Evolutionary conservation across 1,140 invertebrate genomes (phyloP), one percentile per base, ranked within the genome.

Genomic region (Pissodes strobi): DNA sequence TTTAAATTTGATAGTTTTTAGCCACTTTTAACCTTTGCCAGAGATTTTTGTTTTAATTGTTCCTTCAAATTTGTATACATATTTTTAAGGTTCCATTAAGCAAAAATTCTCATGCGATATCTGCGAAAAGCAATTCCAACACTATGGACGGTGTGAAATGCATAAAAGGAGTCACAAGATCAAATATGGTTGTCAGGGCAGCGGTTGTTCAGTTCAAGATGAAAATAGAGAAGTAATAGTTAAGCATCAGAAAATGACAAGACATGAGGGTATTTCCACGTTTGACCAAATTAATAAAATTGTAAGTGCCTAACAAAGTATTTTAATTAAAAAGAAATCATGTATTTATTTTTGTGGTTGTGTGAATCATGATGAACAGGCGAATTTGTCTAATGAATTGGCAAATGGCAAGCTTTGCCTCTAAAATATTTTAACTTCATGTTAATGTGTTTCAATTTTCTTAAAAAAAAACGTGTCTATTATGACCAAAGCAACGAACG

Each of bases 111-210:
- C 75, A 0, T 86, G 84, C 68, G 80, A 83, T 9, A 76, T 83
- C 43, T 86, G 85, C 67, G 79, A 79, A 4, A 77, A 80, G 67
- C 77, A 79, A 57, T 86, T 86, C 69, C 70, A 80, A 21, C 82
- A 85, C 72, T 73, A 79, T 56, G 82, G 79, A 39, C 76, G 80
- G 68, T 85, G 69, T 21, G 68, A 74, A 46, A 43, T 74, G 10
- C 76, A 77, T 60, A 75, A 73, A 69, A 64, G 68, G 39, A 71
- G 68, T 18, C 76, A 77, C 69, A 83, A 83, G 60, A 78, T 82
- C 9, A 80, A 79, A 58, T 84, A 80, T 67, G 78, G 80, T 39
- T 87, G 85, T 75, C 63, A 39, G 23, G 51, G 37, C 1, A 38
- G 60, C 10, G 71, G 78, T 30, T 87, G 86, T 72, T 72, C 74